Evolutionary conservation across 2,113 vertebrate genomes (phyloP).

Genomic region (Aptenodytes forsteri): DNA sequence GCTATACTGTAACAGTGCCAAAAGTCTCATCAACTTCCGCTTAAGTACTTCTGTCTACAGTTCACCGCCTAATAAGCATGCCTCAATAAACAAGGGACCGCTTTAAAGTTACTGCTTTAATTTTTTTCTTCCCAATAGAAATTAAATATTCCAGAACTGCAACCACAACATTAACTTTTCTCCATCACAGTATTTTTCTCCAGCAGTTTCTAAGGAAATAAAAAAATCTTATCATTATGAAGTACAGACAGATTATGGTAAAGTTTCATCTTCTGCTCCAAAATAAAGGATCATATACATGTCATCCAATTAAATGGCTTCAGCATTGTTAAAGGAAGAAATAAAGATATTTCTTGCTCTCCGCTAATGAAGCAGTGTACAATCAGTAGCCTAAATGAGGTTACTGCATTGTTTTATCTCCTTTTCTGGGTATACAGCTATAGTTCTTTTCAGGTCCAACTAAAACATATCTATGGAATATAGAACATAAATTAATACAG

Average conservation of each 20-base stretch:
- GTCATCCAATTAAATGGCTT: background rate
- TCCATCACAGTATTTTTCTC: background rate
- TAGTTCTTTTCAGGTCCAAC: background rate
- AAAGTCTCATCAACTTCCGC: background rate
- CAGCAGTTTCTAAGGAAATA: background rate
- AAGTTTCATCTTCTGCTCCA: background rate
- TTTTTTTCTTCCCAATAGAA: background rate
- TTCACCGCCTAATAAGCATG: background rate
- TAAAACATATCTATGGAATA: background rate
- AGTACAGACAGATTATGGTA: background rate
- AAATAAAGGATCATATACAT: background rate
- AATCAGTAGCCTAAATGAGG: background rate
- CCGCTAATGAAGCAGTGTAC: background rate
- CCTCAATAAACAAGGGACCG: background rate
- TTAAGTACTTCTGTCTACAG: background rate
- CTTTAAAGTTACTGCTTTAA: background rate
- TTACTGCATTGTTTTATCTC: background rate
- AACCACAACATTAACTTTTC: background rate
- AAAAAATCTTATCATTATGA: background rate
- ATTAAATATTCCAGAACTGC: background rate
- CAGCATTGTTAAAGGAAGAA: background rate
- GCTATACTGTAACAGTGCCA: background rate
- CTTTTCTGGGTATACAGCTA: background rate
- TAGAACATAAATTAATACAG: background rate
- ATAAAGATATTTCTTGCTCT: background rate